Evolutionary conservation across 2,888 invertebrate genomes (phyloP).

Genomic region (Flexamia atlantica): DNA sequence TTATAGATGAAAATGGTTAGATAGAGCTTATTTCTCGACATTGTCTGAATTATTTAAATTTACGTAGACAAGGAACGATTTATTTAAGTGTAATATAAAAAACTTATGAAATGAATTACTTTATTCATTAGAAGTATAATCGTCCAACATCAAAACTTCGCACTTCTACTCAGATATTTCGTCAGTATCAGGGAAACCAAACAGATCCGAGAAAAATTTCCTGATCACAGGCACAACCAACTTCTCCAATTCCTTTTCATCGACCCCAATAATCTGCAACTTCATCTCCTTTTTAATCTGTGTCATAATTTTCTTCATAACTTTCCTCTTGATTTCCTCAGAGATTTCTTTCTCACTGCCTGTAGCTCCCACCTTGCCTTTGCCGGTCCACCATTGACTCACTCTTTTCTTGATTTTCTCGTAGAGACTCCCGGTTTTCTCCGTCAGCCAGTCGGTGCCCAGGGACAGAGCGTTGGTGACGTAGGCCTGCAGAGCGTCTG

Average conservation of each 20-base stretch:
- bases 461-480: background rate
- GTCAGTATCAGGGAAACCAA: background rate
- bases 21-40: too few relatives aligned
- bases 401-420: background rate
- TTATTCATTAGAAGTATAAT: too few relatives aligned
- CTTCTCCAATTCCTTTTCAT: background rate
- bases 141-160: too few relatives aligned
- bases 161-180: background rate
- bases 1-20: too few relatives aligned
- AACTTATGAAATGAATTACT: too few relatives aligned
- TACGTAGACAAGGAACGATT: too few relatives aligned
- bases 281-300: background rate
- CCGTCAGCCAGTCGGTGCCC: conserved; percentile 2
- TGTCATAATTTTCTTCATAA: background rate
- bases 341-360: background rate
- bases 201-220: background rate
- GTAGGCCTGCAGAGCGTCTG: background rate
- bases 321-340: background rate
- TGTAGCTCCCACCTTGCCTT: too few relatives aligned
- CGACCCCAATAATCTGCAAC: background rate
- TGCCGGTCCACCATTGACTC: background rate
- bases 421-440: conserved; percentile 11
- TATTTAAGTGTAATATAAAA: too few relatives aligned
- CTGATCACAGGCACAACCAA: background rate
- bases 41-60: too few relatives aligned